Conservation (phyloP, 2,113 vertebrate species). For the Oxyura jamaicensis region DNA sequence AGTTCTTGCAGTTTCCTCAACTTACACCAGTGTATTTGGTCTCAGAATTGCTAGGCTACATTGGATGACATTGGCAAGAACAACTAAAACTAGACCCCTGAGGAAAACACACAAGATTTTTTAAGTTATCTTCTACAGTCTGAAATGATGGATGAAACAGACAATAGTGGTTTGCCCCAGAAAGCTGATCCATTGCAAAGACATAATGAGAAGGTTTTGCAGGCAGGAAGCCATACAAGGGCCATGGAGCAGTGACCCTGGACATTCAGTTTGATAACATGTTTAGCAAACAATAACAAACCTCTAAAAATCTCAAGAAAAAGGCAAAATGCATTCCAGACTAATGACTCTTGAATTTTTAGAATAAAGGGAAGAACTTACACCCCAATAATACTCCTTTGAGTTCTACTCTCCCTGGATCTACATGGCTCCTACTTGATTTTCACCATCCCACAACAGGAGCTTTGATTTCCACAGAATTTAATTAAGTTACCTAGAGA, state of each 20-base stretch:
- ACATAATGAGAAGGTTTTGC: neutral
- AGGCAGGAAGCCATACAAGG: neutral
- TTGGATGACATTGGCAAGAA: neutral
- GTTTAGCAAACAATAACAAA: neutral
- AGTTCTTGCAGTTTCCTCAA: neutral
- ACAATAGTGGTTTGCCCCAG: neutral
- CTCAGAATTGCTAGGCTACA: neutral
- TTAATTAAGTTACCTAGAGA: neutral
- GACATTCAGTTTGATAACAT: neutral
- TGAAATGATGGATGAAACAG: neutral
- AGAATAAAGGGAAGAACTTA: neutral
- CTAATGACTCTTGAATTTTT: neutral
- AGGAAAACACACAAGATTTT: neutral
- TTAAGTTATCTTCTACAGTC: neutral
- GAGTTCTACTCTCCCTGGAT: neutral
- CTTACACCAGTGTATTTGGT: neutral
- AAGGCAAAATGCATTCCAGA: neutral
- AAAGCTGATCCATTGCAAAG: neutral
- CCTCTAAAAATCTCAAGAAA: neutral
- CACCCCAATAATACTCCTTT: neutral
- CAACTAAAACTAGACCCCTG: neutral
- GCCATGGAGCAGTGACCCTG: too few relatives aligned
- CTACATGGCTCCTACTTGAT: neutral
- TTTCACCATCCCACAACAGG: neutral
- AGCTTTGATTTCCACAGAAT: neutral